Evolutionary conservation across 1,140 invertebrate genomes (phyloP), one percentile per base, ranked within the genome.

Genomic region (Drosophila sechellia): DNA sequence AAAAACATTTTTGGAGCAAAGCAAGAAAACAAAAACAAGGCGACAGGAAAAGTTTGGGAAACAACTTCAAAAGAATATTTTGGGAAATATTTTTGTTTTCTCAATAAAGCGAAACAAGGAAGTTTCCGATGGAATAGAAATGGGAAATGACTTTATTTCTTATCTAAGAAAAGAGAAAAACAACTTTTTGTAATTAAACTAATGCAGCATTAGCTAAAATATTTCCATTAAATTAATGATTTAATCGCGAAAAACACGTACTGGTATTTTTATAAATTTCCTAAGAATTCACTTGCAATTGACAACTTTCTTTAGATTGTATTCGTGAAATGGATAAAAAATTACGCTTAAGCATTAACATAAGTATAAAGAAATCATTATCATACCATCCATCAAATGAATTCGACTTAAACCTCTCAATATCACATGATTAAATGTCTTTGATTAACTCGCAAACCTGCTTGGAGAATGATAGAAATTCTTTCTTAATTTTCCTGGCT

Each of bases 1-100:
- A 72, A 85, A 46, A 77, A 72, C 71, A 75, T 65, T 79, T 70
- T 55, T 27, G 49, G 43, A 40, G 46, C 63, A 54, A 46, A 61
- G 58, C 39, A 59, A 39, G 50, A 43, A 58, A 40, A 56, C 12
- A 52, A 49, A 53, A 56, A 31, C 10, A 50, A 50, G 25, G 3
- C 20, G 40, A 17, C 27, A 25, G 20, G 37, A 46, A 46, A 50
- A 34, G n/a, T 25, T 46, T 12, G 17, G 42, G 42, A 46, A 17
- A 2, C 45, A 8, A 53, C 40, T 46, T 46, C 22, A 48, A 61
- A 48, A 73, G 13, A 54, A 22, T 0, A 27, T 39, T 13, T 39
- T 39, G 12, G 37, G 4, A 27, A 48, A 48, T 22, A 31, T 20
- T 48, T 52, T 61, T 27, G 15, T 31, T 48, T 39, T 40, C 17